phyloP scores from a whole-genome alignment of 2,797 vertebrate genomes.

The Monodelphis domestica region DNA sequence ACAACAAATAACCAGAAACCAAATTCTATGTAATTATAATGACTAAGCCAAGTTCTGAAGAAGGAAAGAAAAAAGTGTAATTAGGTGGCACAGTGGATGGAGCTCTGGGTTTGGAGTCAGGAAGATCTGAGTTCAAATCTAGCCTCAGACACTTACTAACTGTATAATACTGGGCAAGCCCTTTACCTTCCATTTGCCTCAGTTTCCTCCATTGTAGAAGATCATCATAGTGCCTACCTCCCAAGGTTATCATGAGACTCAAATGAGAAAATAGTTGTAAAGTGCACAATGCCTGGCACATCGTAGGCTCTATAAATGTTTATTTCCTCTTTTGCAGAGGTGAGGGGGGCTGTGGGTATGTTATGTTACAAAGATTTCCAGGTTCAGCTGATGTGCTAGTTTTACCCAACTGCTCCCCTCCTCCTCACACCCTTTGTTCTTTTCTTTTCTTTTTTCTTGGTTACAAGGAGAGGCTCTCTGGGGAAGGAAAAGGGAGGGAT shows the following conservation, averaged over 20 bases:
- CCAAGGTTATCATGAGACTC: background rate
- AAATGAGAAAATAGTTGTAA: background rate
- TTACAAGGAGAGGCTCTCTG: background rate
- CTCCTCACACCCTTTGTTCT: background rate
- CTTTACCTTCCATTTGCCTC: background rate
- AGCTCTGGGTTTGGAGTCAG: background rate
- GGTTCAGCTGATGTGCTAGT: background rate
- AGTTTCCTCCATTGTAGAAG: background rate
- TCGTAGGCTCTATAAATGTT: background rate
- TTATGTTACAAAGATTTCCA: background rate
- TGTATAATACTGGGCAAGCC: background rate
- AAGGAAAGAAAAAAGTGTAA: background rate
- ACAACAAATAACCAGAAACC: background rate
- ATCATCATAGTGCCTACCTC: background rate
- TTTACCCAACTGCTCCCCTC: background rate
- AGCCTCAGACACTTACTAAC: background rate
- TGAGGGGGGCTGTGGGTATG: background rate
- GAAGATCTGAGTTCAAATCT: background rate
- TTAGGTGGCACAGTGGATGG: background rate
- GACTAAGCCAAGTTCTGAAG: background rate
- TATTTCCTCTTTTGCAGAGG: background rate
- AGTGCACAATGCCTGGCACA: background rate
- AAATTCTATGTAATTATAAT: background rate
- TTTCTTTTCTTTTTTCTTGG: background rate
- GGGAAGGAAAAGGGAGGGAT: background rate